These are phyloP conservation scores for Limenitis camilla DNA, from an alignment of 2,888 invertebrate species.

Conservation along the genomic window DNA sequence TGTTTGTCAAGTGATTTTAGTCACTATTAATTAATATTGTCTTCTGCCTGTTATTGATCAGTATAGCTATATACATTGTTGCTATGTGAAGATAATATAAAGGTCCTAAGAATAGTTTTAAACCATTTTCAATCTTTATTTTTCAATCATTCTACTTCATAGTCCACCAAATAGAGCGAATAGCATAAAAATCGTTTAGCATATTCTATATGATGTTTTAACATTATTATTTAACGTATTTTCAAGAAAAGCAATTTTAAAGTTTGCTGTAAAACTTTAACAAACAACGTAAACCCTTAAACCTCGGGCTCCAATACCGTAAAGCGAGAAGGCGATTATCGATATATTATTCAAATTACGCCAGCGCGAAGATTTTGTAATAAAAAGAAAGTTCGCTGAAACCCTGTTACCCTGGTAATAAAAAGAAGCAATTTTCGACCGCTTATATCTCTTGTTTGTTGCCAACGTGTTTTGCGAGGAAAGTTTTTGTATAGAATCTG, in stretches of 20 bases:
- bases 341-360: conserved; percentile 38
- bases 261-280: neutral
- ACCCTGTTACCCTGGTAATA: conserved; percentile 34
- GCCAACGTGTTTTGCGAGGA: conserved; percentile 28
- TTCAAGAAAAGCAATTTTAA: neutral
- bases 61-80: no score
- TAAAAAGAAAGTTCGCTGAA: conserved; percentile 31
- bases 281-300: neutral
- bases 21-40: no score
- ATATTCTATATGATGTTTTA: no score
- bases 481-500: conserved; percentile 30
- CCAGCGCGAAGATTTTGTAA: conserved; percentile 31
- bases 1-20: no score
- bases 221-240: neutral
- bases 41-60: no score
- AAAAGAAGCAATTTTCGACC: conserved; percentile 37
- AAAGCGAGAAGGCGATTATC: conserved; percentile 18
- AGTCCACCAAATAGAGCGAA: no score
- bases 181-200: no score
- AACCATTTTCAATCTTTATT: no score
- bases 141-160: no score
- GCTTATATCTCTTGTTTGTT: conserved; percentile 40
- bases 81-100: no score
- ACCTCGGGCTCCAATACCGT: conserved; percentile 1
- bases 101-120: no score